Evolutionary conservation across 2,797 vertebrate genomes (phyloP), one percentile per base, ranked within the genome.

Genomic region (Lutjanus argentimaculatus): DNA sequence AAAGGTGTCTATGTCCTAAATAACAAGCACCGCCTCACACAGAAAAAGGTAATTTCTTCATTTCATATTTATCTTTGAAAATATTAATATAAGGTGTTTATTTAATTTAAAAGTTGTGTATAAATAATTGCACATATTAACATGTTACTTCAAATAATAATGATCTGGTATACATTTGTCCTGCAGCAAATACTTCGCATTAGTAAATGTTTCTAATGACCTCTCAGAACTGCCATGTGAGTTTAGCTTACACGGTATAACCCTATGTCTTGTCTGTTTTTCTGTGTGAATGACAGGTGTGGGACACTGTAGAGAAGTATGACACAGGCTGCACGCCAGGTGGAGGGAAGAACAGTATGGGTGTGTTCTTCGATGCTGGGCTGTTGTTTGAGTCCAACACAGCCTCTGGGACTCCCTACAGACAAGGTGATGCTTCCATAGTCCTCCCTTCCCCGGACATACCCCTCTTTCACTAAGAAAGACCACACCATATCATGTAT

Each of bases 301-400:
- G 97, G 97, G 91, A 96, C 6, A 65, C 79, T 0, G 94, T 98
- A 45, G 97, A 97, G 90, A 92, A 80, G 15, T 84, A 93, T 0
- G 97, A 98, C 90, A 96, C 96, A 0, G 97, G 96, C 67, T 98
- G 97, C 85, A 97, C 96, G 0, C 64, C 96, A 0, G 97, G 97
- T 75, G 96, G 97, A 0, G 97, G 97, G 0, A 79, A 51, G 51
- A 75, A 98, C 89, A 92, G 92, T 0, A 53, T 96, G 0, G 93
- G 94, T 0, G 97, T 98, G 55, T 98, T 98, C 36, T 75, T 25
- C 0, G 97, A 97, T 0, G 97, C 97, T 0, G 97, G 97, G 2
- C 92, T 98, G 68, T 16, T 95, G 67, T 85, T 98, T 77, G 4
- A 83, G 76, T 93, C 94, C 64, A 95, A 0, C 53, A 16, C 30